Conservation (phyloP, 2,797 vertebrate genomes). For the Gadopsis marmoratus region DNA sequence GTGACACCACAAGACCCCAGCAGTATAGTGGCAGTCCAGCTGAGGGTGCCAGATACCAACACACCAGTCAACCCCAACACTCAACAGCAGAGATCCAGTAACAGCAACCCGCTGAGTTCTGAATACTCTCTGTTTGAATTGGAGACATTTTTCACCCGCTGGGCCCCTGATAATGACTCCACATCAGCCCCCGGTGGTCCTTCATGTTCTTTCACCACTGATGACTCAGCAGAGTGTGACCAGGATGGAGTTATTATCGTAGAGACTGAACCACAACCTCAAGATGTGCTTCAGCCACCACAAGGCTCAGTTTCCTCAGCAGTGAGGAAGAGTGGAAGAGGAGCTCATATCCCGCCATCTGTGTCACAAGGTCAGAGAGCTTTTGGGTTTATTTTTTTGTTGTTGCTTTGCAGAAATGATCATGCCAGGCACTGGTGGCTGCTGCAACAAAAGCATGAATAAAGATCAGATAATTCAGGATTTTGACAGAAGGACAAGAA, state of each 20-base stretch:
- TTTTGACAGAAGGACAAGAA: too few species aligned
- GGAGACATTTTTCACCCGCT: constrained; percentile 77
- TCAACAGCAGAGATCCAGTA: constrained; percentile 38
- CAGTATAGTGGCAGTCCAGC: constrained; percentile 28
- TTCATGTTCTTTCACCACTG: constrained; percentile 60
- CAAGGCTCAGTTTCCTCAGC: constrained; percentile 30
- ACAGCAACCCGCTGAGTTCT: constrained; percentile 18
- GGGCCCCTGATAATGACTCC: constrained; percentile 69
- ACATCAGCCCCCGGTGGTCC: constrained; percentile 34
- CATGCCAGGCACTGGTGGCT: neutral
- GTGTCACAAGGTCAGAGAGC: constrained; percentile 47
- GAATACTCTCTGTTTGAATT: constrained; percentile 78
- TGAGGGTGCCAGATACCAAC: constrained; percentile 56
- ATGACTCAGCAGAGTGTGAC: constrained; percentile 52
- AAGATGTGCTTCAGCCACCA: neutral
- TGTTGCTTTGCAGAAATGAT: too few species aligned
- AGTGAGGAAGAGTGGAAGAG: constrained; percentile 3
- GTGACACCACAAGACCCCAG: constrained; percentile 35
- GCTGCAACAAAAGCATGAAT: neutral
- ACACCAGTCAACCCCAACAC: constrained; percentile 33
- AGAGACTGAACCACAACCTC: constrained; percentile 45
- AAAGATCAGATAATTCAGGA: too few species aligned
- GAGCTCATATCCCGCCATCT: constrained; percentile 1
- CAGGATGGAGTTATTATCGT: constrained; percentile 69
- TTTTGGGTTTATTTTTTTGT: neutral